These are phyloP conservation scores for Desmodus rotundus DNA, from an alignment of 2,113 vertebrate genomes.

Conservation along the genomic window DNA sequence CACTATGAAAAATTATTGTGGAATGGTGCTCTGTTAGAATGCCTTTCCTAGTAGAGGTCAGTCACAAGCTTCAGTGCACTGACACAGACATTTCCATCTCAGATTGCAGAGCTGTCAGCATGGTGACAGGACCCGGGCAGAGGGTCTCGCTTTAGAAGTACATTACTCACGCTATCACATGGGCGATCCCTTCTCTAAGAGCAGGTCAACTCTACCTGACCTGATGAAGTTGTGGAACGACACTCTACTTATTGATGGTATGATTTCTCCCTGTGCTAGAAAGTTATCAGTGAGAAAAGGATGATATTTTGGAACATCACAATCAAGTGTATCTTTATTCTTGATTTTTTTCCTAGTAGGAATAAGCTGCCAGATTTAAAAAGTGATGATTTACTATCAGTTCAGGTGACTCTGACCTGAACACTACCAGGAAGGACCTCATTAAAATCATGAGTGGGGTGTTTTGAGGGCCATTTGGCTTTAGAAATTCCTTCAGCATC, in stretches of 20 bases:
- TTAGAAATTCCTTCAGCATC: background rate
- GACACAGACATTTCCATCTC: background rate
- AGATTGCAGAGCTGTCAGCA: background rate
- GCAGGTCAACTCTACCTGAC: background rate
- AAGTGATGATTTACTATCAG: background rate
- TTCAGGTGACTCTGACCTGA: background rate
- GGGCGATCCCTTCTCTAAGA: background rate
- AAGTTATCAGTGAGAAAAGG: background rate
- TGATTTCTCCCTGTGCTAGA: background rate
- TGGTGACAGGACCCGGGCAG: background rate
- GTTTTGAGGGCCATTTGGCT: background rate
- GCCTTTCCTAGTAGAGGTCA: background rate
- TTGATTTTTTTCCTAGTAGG: background rate
- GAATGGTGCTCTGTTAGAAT: background rate
- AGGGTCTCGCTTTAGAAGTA: background rate
- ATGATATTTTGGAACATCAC: background rate
- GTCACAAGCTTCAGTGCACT: background rate
- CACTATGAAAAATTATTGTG: background rate
- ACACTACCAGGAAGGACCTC: background rate
- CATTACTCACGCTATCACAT: background rate
- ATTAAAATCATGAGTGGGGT: background rate
- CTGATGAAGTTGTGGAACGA: background rate
- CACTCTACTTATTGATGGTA: background rate
- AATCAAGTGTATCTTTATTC: background rate
- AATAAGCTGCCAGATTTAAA: background rate